These are phyloP conservation scores for Chydorus sphaericus DNA, from an alignment of 2,888 invertebrate genomes.

Conservation along the genomic window DNA sequence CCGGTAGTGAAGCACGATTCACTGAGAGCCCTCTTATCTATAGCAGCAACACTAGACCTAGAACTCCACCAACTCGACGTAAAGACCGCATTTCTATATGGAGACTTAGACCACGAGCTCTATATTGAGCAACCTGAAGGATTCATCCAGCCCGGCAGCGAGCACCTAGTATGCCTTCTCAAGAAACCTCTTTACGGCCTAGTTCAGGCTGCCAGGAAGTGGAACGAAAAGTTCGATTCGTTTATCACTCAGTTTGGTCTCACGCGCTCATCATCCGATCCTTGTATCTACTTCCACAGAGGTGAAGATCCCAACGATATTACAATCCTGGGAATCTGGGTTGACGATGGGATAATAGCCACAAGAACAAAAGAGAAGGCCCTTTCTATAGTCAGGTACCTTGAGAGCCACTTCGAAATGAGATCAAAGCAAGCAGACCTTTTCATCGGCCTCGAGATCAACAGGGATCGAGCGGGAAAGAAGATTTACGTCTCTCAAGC, in stretches of 20 bases:
- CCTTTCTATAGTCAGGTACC: neutral
- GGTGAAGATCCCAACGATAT: neutral
- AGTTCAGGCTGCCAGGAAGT: neutral
- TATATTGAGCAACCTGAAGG: slow-evolving; percentile 1
- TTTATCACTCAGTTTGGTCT: neutral
- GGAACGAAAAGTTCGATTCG: neutral
- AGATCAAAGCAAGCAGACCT: neutral
- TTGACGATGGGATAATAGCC: neutral
- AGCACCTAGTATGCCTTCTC: slow-evolving; percentile 4
- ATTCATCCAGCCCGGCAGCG: neutral
- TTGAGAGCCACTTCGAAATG: neutral
- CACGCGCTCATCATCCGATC: neutral
- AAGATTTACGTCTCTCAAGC: neutral
- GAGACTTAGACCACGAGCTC: neutral
- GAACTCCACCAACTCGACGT: slow-evolving; percentile 3
- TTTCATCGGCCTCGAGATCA: neutral
- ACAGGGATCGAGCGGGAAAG: neutral
- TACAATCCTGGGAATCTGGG: neutral
- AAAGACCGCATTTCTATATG: slow-evolving; percentile 2
- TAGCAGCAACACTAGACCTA: neutral
- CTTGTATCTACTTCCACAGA: neutral
- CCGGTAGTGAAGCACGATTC: slow-evolving; percentile 4
- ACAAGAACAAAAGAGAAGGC: neutral
- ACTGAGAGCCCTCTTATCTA: neutral
- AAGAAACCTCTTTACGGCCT: neutral